Conservation (phyloP, 2,888 invertebrate genomes). For the Neocrepidodera transversa region DNA sequence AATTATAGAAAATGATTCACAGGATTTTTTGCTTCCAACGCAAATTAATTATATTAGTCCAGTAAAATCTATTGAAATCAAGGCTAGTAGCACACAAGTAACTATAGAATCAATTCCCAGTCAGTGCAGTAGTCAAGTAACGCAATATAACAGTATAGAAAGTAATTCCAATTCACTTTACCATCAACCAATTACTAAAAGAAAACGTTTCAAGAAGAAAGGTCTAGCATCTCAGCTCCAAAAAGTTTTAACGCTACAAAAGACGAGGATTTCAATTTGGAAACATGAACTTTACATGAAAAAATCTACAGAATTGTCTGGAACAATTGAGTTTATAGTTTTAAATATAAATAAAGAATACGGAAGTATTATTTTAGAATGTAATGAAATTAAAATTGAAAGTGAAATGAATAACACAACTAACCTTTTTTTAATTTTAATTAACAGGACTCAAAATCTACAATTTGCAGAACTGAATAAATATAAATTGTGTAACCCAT, state of each 20-base stretch:
- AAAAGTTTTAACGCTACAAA: slow-evolving; percentile 61
- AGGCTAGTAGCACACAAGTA: background rate
- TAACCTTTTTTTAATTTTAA: slow-evolving; percentile 45
- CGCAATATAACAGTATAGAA: slow-evolving; percentile 20
- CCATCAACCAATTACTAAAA: slow-evolving; percentile 43
- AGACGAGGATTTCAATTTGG: slow-evolving; percentile 62
- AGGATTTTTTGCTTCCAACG: slow-evolving; percentile 11
- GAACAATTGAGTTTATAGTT: slow-evolving; percentile 40
- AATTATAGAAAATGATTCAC: slow-evolving; percentile 34
- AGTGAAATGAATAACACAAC: slow-evolving; percentile 1
- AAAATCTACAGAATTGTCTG: slow-evolving; percentile 45
- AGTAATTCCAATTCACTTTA: slow-evolving; percentile 34
- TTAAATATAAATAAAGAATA: slow-evolving; percentile 46
- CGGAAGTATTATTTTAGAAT: slow-evolving; percentile 46
- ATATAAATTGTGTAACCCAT: slow-evolving; percentile 48
- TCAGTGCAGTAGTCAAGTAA: slow-evolving; percentile 38
- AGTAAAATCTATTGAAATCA: background rate
- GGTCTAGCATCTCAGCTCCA: slow-evolving; percentile 62
- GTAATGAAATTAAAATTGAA: slow-evolving; percentile 28
- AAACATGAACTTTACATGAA: slow-evolving; percentile 65
- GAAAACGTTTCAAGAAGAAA: slow-evolving; percentile 61
- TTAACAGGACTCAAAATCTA: slow-evolving; percentile 36
- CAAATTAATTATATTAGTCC: background rate
- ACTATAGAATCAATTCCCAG: slow-evolving; percentile 36
- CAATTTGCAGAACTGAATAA: slow-evolving; percentile 31